Conservation (phyloP, 1,140 invertebrate species). For the Meloidogyne hapla region DNA sequence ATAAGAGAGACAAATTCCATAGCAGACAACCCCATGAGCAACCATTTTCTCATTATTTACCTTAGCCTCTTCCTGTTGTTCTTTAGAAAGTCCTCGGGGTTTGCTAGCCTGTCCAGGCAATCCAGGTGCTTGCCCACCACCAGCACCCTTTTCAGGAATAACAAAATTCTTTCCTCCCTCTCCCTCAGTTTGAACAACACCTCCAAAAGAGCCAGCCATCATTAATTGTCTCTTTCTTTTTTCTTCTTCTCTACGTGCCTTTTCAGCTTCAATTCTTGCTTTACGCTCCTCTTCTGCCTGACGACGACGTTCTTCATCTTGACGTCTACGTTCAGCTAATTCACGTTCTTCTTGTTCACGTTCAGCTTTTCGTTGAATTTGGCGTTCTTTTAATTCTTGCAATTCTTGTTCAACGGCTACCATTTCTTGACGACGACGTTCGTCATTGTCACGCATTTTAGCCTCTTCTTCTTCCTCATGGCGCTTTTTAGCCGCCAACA, state of each 20-base stretch:
- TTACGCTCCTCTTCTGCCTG: slow-evolving; percentile 52
- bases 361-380: slow-evolving; percentile 41
- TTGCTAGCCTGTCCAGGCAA: slow-evolving; percentile 23
- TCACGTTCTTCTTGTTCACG: slow-evolving; percentile 51
- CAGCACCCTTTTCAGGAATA: slow-evolving; percentile 65
- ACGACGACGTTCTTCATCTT: slow-evolving; percentile 53
- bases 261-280: slow-evolving; percentile 52
- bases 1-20: neutral
- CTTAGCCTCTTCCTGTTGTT: slow-evolving; percentile 96
- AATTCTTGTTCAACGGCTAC: slow-evolving; percentile 48
- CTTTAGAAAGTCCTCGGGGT: slow-evolving; percentile 90
- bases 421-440: slow-evolving; percentile 38
- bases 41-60: slow-evolving; percentile 17
- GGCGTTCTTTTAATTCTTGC: slow-evolving; percentile 41
- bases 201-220: slow-evolving; percentile 44
- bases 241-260: slow-evolving; percentile 52
- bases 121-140: slow-evolving; percentile 18
- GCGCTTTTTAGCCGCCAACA: slow-evolving; percentile 52
- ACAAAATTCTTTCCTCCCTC: slow-evolving; percentile 53
- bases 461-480: slow-evolving; percentile 54
- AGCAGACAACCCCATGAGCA: too few species aligned
- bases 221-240: slow-evolving; percentile 53
- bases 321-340: slow-evolving; percentile 50
- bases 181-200: slow-evolving; percentile 69
- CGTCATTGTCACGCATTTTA: slow-evolving; percentile 49